These are phyloP conservation scores for Poeciliopsis prolifica DNA, from an alignment of 2,113 vertebrate species.

Conservation along the genomic window DNA sequence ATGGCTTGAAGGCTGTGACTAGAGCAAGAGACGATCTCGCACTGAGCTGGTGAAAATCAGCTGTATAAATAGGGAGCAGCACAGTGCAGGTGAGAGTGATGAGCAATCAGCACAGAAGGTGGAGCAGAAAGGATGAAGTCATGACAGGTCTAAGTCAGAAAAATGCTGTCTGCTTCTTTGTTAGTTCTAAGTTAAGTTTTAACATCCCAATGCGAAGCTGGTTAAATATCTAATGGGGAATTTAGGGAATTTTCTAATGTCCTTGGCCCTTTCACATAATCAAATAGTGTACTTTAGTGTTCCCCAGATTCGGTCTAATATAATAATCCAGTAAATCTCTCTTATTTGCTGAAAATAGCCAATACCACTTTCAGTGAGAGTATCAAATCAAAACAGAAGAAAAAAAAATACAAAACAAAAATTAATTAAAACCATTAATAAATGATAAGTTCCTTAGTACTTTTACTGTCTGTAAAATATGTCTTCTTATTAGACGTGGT, in stretches of 20 bases:
- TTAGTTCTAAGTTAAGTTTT: neutral
- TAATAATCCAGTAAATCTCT: conserved; percentile 48
- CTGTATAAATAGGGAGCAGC: too few relatives aligned
- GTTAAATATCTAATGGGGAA: neutral
- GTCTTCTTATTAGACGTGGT: too few relatives aligned
- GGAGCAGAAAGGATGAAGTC: too few relatives aligned
- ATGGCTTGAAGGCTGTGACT: too few relatives aligned
- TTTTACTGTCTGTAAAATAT: too few relatives aligned
- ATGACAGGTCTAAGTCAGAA: neutral
- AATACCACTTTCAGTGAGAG: conserved; percentile 44
- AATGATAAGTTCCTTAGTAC: too few relatives aligned
- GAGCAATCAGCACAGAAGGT: too few relatives aligned
- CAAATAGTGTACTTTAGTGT: neutral
- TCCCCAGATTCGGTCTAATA: conserved; percentile 14
- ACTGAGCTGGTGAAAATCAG: too few relatives aligned
- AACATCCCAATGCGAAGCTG: neutral
- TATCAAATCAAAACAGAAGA: conserved; percentile 33
- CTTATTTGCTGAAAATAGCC: conserved; percentile 31
- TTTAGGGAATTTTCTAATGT: neutral
- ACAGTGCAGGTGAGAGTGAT: too few relatives aligned
- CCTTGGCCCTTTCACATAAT: neutral
- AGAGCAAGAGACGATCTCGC: too few relatives aligned
- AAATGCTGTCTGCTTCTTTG: neutral
- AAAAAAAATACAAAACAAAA: too few relatives aligned
- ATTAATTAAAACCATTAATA: too few relatives aligned